These are phyloP conservation scores for Frankliniella fusca DNA, from an alignment of 2,888 invertebrate genomes.

Conservation along the genomic window DNA sequence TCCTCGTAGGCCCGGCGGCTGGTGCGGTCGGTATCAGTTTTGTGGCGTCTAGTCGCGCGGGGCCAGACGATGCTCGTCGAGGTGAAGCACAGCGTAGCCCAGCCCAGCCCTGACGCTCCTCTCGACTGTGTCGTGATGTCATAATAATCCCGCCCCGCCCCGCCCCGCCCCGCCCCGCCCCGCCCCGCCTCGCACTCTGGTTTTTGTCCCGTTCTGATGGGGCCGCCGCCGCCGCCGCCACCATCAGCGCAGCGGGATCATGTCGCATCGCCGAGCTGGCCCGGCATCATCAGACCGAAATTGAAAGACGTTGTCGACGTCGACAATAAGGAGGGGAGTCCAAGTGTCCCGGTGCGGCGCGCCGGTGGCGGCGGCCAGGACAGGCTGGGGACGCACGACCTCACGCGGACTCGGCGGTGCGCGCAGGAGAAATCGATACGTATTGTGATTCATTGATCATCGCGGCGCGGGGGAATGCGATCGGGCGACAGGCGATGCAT, in stretches of 20 bases:
- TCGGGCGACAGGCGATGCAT: neutral
- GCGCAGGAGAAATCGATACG: neutral
- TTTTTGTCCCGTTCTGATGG: neutral
- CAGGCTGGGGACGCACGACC: neutral
- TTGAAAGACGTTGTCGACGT: no score
- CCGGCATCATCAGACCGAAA: no score
- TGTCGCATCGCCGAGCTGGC: no score
- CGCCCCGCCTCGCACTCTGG: neutral
- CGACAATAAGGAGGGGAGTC: no score
- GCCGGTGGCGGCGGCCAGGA: neutral
- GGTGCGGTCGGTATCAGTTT: no score
- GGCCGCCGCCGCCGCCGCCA: neutral
- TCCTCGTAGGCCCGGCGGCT: no score
- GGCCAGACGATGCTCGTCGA: no score
- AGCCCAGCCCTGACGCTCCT: no score
- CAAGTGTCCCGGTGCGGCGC: neutral
- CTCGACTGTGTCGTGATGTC: neutral
- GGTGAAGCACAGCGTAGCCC: no score
- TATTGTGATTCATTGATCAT: conserved; percentile 19
- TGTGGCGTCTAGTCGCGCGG: no score
- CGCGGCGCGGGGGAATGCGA: neutral
- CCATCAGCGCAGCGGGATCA: no score
- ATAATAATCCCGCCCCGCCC: neutral
- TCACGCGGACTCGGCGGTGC: neutral
- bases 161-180: neutral